Conservation (phyloP, 2,113 vertebrate species). For the Corvus hawaiiensis region DNA sequence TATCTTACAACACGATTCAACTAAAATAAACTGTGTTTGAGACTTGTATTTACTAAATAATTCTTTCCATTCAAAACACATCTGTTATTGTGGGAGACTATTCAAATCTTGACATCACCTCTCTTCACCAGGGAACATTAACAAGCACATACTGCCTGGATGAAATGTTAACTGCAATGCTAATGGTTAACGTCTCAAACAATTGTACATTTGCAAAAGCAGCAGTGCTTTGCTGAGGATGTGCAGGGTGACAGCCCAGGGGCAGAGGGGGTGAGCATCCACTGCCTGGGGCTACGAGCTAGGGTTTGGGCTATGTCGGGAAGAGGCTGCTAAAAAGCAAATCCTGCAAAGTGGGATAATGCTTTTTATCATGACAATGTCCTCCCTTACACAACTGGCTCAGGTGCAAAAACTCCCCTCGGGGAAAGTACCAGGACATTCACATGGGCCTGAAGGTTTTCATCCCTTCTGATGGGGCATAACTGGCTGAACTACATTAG, state of each 20-base stretch:
- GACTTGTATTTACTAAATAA: background rate
- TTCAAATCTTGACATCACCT: background rate
- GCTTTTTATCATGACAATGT: background rate
- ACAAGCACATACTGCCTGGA: fast-evolving
- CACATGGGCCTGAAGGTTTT: background rate
- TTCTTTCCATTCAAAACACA: background rate
- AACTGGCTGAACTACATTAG: background rate
- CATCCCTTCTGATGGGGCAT: no score
- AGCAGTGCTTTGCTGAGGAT: background rate
- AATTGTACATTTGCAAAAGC: background rate
- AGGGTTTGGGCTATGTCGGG: no score
- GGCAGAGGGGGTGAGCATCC: background rate
- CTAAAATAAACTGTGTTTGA: background rate
- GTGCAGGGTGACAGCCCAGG: background rate
- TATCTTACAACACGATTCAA: background rate
- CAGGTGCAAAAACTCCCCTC: background rate
- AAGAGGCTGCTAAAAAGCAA: background rate
- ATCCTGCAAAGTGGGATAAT: background rate
- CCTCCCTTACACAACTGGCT: background rate
- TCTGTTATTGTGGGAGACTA: background rate
- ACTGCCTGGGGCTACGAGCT: background rate
- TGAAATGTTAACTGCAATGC: background rate
- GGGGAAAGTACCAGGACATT: fast-evolving
- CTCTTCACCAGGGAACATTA: background rate
- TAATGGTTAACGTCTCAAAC: background rate